Evolutionary conservation across 2,113 vertebrate genomes (phyloP), one percentile per base, ranked within the genome.

Genomic region (Ailuropoda melanoleuca): DNA sequence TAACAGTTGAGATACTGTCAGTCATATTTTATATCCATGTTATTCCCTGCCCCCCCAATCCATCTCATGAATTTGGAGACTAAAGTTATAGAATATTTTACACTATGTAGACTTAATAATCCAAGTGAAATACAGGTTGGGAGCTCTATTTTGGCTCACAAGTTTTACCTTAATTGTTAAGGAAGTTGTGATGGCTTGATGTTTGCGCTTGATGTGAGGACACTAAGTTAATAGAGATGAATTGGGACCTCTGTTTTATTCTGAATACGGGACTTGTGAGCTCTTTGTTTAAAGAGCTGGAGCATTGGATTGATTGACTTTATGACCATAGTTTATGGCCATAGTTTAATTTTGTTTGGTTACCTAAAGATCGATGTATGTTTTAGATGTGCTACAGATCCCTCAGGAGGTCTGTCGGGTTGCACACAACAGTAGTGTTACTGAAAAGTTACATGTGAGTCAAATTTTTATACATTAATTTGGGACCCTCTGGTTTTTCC

Each of bases 81-180:
- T 70, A 50, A 97, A 96, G 90, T 96, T 95, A 88, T 85, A 56
- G 55, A 87, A 92, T 58, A 84, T 96, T 93, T 95, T 93, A 53
- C 77, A 55, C 15, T 87, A 31, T 43, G 26, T 90, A 26, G 46
- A 5, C 80, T 64, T 64, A 88, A 78, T 64, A 86, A 88, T 92
- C 23, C 92, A 75, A 81, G 68, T 82, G 91, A 86, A 82, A 55
- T 62, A 64, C 48, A 55, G 24, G 58, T 83, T 58, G 53, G 23
- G 46, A 81, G 29, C 50, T 48, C 29, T 66, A 1, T 91, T 97
- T 95, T 95, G 92, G 37, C 89, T 92, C 53, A 23, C 83, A 68
- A 94, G 60, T 95, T 96, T 89, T 62, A 48, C 74, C 50, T 75
- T 97, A 39, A 34, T 64, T 84, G 78, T 92, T 82, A 56, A 39